Evolutionary conservation across 2,888 invertebrate genomes (phyloP), one percentile per base, ranked within the genome.

Genomic region (Orchestes rusci): DNA sequence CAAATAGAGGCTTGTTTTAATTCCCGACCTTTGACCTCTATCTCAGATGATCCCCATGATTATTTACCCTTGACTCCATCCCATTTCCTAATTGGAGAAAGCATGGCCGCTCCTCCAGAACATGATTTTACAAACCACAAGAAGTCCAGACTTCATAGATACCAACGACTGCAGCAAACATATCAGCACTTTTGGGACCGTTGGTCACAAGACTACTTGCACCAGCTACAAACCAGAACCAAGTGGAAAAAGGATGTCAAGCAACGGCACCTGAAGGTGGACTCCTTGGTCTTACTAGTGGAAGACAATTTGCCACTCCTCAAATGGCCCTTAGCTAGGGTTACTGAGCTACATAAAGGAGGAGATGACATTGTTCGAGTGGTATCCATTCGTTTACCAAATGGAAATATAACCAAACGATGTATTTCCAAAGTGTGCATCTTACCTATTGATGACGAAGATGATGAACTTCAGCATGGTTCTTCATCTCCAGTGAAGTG

Each of bases 1-100:
- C 18, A 37, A 31, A 30, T 43, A 27, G 59, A 64, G 46, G 53
- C 55, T 1, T 42, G 54, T 28, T 42, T 61, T 16, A 62, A 62
- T 46, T 62, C 57, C 4, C 34, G 61, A 16, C 61, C 60, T 4
- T 38, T 62, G 3, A 43, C 43, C 10, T 50, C 56, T 3, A 5
- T 58, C 1, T 51, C 53, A 3, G 20, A 31, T 16, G 57, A 59
- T 44, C 57, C 57, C 4, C 43, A 43, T 29, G 55, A 57, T 35
- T 31, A 49, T 13, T 39, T 27, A 12, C 41, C 50, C 4, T 41
- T 59, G 3, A 58, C 57, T 7, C 56, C 59, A 2, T 48, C 43
- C n/a, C 58, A 59, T 39, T 59, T 60, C 38, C 44, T 58, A 3
- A 53, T 57, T 40, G 53, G 54, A 3, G 17, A 23, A 5, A 23